Base-by-base conservation (phyloP, 1,140 invertebrate species). In the Anthonomus grandis region DNA sequence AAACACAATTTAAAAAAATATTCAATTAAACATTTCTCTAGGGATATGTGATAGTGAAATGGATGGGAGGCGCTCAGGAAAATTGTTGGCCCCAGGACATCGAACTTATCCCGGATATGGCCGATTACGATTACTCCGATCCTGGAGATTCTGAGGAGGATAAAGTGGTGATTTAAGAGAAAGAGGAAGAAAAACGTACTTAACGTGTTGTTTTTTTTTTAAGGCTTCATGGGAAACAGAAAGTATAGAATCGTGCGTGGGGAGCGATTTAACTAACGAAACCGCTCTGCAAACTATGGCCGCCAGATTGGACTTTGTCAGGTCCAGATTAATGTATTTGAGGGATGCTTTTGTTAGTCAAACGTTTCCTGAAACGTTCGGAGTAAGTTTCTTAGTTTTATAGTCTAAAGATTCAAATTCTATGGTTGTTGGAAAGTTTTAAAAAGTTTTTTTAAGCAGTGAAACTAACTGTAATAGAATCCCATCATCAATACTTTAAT, bases 71-170 rank as follows among this genome's bases (percentile, higher is more conserved):
- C 4, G 85, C 85, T 49, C 82, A 84, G 1, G 91, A 89, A 42
- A 86, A 89, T 76, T 95, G 91, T 70, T 95, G 91, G 86, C 94
- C 94, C 0, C 92, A 96, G 68, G 58, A 70, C 36, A 64, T 74
- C 9, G 65, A 66, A 53, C 41, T 70, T 0, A 62, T 73, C 23
- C 68, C 67, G 2, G 70, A 72, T 18, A 64, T 50, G 6, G 53
- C 55, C 5, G 68, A 68, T 31, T 65, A 52, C 13, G 90, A 84
- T 86, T 86, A 85, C 52, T 86, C 85, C n/a, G 83, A 81, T 59
- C 70, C 80, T 42, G 71, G 82, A 42, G 79, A 76, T 17, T 77
- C 61, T 8, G 76, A 62, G 8, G 72, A 81, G 0, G 80, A 82
- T 22, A 80, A 81, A 21, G 13, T 17, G 21, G 46, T 48, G 18